Evolutionary conservation across 92 coral and sea anemone genomes (phyloP).

Genomic region (Virgularia gustaviana): DNA sequence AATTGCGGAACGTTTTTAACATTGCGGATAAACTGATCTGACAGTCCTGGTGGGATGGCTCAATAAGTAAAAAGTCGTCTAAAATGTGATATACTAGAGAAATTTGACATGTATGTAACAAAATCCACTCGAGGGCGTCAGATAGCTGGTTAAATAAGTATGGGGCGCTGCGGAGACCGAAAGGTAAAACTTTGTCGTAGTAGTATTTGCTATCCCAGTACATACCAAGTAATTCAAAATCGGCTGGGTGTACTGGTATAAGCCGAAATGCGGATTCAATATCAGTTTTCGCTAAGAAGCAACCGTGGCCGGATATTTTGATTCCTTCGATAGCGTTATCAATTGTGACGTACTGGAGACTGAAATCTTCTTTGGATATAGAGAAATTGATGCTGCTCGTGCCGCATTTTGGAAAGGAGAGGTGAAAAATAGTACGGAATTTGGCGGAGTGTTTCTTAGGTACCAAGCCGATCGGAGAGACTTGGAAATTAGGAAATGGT

Average conservation of each 20-base stretch:
- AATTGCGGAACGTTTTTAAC: slow-evolving; percentile 44
- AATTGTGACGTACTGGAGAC: slow-evolving; percentile 42
- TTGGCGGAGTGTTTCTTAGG: slow-evolving; percentile 50
- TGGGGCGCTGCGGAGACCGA: slow-evolving; percentile 50
- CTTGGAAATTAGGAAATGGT: slow-evolving; percentile 49
- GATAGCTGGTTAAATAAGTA: slow-evolving; percentile 53
- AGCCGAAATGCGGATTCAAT: slow-evolving; percentile 56
- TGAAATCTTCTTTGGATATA: slow-evolving; percentile 26
- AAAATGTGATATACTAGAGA: slow-evolving; percentile 47
- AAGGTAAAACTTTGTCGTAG: slow-evolving; percentile 53
- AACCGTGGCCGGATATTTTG: slow-evolving; percentile 36
- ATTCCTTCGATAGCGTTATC: slow-evolving; percentile 43
- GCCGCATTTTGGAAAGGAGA: slow-evolving; percentile 40
- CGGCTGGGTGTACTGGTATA: slow-evolving; percentile 56
- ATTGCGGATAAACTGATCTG: slow-evolving; percentile 40
- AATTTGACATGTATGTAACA: slow-evolving; percentile 29
- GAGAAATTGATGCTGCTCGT: not conserved
- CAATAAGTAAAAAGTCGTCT: slow-evolving; percentile 58
- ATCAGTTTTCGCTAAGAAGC: slow-evolving; percentile 57
- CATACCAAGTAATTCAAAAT: slow-evolving; percentile 57
- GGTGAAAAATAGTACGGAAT: slow-evolving; percentile 41
- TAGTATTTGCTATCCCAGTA: slow-evolving; percentile 49
- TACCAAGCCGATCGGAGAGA: slow-evolving; percentile 46
- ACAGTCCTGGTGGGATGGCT: slow-evolving; percentile 40
- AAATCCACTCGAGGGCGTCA: slow-evolving; percentile 53